Percentiles rank a stretch among this genome's conserved stretches.
phyloP scores from a whole-genome alignment of 2,888 invertebrate genomes.

The Elaeidobius kamerunicus region DNA sequence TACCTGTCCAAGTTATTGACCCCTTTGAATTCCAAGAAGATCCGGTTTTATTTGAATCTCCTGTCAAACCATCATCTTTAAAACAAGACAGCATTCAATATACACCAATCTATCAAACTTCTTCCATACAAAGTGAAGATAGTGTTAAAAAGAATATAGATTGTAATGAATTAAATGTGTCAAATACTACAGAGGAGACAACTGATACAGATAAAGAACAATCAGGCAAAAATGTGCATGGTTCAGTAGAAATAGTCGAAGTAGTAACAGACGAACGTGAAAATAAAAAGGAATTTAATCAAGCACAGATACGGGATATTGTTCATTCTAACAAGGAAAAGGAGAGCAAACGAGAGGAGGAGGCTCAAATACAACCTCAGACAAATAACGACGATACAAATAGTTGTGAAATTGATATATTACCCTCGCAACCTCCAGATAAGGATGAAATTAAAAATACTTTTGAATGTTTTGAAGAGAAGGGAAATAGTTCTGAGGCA shows the following conservation, averaged over 20 bases:
- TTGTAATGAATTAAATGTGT: conserved; percentile 6
- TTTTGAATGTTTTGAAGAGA: conserved; percentile 3
- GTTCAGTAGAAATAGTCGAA: conserved; percentile 48
- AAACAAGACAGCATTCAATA: conserved; percentile 33
- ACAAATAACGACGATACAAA: conserved; percentile 1
- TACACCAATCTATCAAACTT: conserved; percentile 31
- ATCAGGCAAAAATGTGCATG: conserved; percentile 28
- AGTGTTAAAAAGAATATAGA: conserved; percentile 1
- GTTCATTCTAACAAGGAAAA: conserved; percentile 39
- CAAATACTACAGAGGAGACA: conserved; percentile 2
- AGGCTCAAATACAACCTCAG: not conserved
- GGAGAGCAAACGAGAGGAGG: not conserved
- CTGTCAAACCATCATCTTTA: conserved; percentile 34
- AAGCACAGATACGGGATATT: conserved; percentile 45
- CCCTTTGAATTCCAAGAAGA: conserved; percentile 51
- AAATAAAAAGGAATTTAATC: conserved; percentile 44
- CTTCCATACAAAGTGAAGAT: conserved; percentile 21
- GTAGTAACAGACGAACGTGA: conserved; percentile 50
- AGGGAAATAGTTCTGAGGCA: not conserved
- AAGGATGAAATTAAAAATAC: conserved; percentile 1
- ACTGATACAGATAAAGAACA: not conserved
- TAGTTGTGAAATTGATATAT: not conserved
- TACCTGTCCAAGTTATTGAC: conserved; percentile 38
- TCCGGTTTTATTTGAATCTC: conserved; percentile 39
- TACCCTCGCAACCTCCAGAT: not conserved